phyloP scores from a whole-genome alignment of 2,888 invertebrate species.

The Spodoptera littoralis region DNA sequence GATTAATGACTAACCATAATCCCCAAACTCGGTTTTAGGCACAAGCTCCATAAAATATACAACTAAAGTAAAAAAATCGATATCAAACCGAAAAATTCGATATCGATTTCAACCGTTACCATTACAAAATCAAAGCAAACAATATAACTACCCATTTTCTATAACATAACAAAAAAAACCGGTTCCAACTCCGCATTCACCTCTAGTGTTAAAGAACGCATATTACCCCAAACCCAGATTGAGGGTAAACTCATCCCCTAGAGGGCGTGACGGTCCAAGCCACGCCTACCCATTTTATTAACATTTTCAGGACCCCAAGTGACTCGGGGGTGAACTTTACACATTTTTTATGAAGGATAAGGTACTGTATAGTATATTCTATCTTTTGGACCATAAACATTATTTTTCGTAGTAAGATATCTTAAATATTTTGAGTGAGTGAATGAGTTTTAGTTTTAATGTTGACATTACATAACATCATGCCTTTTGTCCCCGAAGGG shows the following conservation, averaged over 20 bases:
- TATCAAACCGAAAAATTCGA: no score
- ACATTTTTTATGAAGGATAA: slow-evolving; percentile 49
- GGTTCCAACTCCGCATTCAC: slow-evolving; percentile 5
- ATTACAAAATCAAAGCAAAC: no score
- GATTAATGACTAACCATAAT: no score
- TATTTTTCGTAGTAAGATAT: slow-evolving; percentile 4
- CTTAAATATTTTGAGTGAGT: slow-evolving; percentile 3
- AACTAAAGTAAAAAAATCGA: no score
- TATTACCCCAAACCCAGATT: slow-evolving; percentile 15
- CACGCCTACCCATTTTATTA: slow-evolving; percentile 66
- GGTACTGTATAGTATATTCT: slow-evolving; percentile 20
- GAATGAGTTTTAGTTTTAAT: no score
- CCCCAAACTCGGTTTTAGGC: no score
- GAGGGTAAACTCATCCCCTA: slow-evolving; percentile 47
- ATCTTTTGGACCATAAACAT: slow-evolving; percentile 13
- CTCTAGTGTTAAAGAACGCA: slow-evolving; percentile 40
- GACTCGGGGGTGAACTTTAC: slow-evolving; percentile 47
- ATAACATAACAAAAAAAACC: not conserved
- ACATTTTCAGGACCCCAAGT: slow-evolving; percentile 59
- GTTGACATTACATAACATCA: no score
- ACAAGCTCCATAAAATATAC: no score
- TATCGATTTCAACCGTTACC: no score
- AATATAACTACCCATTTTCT: no score
- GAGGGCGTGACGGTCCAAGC: slow-evolving; percentile 57
- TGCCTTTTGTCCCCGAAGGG: no score